Evolutionary conservation across 2,113 vertebrate species (phyloP), one percentile per base, ranked within the genome.

Genomic region (Cinclus mexicanus): DNA sequence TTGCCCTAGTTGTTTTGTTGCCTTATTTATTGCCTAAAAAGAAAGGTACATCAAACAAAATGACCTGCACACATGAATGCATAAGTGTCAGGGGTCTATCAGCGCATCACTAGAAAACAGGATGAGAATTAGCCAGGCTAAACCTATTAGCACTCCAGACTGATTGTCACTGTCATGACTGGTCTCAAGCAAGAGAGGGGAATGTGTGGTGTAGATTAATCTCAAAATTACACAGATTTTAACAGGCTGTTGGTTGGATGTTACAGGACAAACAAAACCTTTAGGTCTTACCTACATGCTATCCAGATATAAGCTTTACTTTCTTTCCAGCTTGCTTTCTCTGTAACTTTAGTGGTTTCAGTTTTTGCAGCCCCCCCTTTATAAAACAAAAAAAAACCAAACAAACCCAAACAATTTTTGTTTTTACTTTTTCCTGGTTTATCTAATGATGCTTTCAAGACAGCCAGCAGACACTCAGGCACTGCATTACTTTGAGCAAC

Each of bases 101-200:
- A 76, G 53, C 82, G 46, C 41, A 87, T 41, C n/a, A 41, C 61
- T 71, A 8, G 90, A 95, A 84, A 49, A 3, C 75, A 88, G 67
- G n/a, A 84, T 69, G 41, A 80, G 67, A 90, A 79, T 93, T 80
- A 96, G 57, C 55, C 75, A 77, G 13, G 23, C 52, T 95, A 97
- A 93, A 85, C 59, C 59, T 68, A 72, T 95, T 94, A 93, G 33
- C 70, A 72, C 82, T 90, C 41, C 50, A 93, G 90, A 93, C 56
- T 90, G 90, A 76, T 87, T 85, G 61, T 39, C 65, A 49, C 61
- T 69, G 70, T 83, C 88, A 55, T 5, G 7, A 85, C 90, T 83
- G 41, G 33, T 82, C 61, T 93, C 85, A 80, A 31, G 59, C 57
- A 79, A 41, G 61, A 49, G 44, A 31, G 39, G 13, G 17, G 37